These are phyloP conservation scores for Spodoptera exigua DNA, from an alignment of 2,888 invertebrate genomes.

Conservation along the genomic window DNA sequence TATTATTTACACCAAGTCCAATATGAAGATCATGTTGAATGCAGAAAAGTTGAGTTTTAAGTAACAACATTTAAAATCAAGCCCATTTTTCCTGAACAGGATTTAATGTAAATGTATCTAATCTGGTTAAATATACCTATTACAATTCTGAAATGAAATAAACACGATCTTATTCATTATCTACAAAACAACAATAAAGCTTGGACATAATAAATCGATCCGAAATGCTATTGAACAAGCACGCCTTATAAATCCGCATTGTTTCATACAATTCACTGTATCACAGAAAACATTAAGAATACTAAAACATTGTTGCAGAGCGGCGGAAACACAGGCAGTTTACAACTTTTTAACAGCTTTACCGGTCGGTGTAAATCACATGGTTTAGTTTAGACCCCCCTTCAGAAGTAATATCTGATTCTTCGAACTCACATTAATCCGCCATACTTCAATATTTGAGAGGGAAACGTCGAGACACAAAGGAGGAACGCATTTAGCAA, in stretches of 20 bases:
- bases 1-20: too few relatives aligned
- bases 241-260: conserved; percentile 28
- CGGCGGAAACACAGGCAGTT: conserved; percentile 87
- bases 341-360: conserved; percentile 87
- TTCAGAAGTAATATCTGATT: conserved; percentile 88
- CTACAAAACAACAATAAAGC: neutral
- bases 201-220: neutral
- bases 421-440: conserved; percentile 88
- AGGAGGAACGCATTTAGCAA: conserved; percentile 75
- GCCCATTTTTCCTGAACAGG: too few relatives aligned
- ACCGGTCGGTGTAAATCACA: conserved; percentile 86
- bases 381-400: conserved; percentile 84
- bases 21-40: too few relatives aligned
- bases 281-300: conserved; percentile 47
- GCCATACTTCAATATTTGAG: conserved; percentile 85
- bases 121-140: too few relatives aligned
- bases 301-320: conserved; percentile 79
- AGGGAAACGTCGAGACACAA: conserved; percentile 81
- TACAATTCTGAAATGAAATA: too few relatives aligned
- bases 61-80: too few relatives aligned
- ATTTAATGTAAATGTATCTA: too few relatives aligned
- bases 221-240: neutral
- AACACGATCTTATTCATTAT: too few relatives aligned
- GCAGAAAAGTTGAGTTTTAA: too few relatives aligned
- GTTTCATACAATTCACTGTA: conserved; percentile 40